Evolutionary conservation across 2,113 vertebrate species (phyloP).

Genomic region (Telmatochromis sp.): DNA sequence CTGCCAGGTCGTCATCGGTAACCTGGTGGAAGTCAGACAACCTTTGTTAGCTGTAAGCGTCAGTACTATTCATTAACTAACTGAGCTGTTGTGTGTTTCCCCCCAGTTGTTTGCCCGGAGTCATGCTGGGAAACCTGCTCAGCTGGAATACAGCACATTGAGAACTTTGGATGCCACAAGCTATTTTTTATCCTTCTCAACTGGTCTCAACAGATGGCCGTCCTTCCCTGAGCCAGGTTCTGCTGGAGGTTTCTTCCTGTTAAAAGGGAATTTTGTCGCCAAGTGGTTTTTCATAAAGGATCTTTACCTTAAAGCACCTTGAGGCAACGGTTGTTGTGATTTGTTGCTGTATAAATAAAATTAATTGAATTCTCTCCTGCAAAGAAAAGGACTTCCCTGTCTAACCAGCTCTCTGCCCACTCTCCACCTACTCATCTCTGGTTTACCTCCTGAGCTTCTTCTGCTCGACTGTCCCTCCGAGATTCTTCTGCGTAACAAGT

Average conservation of each 20-base stretch:
- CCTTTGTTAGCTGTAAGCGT: not conserved
- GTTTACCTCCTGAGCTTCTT: not conserved
- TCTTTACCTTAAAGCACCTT: not conserved
- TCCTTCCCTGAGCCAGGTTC: not conserved
- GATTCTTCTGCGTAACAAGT: not conserved
- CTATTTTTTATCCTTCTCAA: not conserved
- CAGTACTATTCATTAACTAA: not conserved
- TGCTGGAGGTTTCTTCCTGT: not conserved
- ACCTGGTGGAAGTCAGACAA: not conserved
- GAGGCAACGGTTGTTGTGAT: not conserved
- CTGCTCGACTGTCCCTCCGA: not conserved
- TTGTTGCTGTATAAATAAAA: not conserved
- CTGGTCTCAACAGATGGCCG: not conserved
- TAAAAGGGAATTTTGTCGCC: not conserved
- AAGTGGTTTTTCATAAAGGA: not conserved
- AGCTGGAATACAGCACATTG: rapidly evolving
- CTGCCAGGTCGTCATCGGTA: not conserved
- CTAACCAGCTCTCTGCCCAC: not conserved
- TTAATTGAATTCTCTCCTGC: not conserved
- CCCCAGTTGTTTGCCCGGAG: not conserved
- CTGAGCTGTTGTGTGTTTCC: not conserved
- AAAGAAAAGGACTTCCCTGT: not conserved
- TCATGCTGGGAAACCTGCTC: not conserved
- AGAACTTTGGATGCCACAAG: not conserved
- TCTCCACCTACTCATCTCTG: not conserved